phyloP scores from a whole-genome alignment of 2,888 invertebrate species.

The Ernsta delagoae region DNA sequence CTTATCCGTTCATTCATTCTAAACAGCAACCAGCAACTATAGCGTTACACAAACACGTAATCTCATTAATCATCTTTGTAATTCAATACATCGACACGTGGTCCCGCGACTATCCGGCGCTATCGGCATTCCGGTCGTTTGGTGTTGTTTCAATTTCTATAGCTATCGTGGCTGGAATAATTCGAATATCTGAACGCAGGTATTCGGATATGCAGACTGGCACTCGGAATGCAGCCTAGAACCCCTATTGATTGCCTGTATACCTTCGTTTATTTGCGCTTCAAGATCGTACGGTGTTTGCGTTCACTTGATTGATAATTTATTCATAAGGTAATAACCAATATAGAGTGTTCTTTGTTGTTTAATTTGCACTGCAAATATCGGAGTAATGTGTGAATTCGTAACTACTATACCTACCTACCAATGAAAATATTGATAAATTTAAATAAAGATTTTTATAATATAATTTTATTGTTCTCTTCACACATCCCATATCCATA shows the following conservation, averaged over 20 bases:
- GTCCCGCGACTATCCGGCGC: constrained; percentile 55
- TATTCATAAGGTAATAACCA: constrained; percentile 26
- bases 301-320: constrained; percentile 33
- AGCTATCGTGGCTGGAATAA: constrained; percentile 59
- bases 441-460: no score
- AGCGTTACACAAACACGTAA: constrained; percentile 8
- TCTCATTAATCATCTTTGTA: constrained; percentile 79
- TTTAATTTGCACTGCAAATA: neutral
- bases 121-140: constrained; percentile 68
- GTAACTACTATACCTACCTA: neutral
- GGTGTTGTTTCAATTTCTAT: constrained; percentile 73
- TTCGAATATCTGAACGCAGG: constrained; percentile 71
- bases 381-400: neutral
- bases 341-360: constrained; percentile 2
- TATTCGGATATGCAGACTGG: constrained; percentile 74
- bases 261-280: constrained; percentile 47
- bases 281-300: constrained; percentile 51
- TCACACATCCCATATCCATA: no score
- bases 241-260: constrained; percentile 50
- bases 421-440: no score
- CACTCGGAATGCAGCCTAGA: constrained; percentile 60
- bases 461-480: no score
- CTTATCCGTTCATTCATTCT: constrained; percentile 41
- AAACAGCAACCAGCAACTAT: constrained; percentile 46
- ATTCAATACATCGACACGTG: constrained; percentile 78